Evolutionary conservation across 2,888 invertebrate genomes (phyloP).

Genomic region (Copidosoma aretas): DNA sequence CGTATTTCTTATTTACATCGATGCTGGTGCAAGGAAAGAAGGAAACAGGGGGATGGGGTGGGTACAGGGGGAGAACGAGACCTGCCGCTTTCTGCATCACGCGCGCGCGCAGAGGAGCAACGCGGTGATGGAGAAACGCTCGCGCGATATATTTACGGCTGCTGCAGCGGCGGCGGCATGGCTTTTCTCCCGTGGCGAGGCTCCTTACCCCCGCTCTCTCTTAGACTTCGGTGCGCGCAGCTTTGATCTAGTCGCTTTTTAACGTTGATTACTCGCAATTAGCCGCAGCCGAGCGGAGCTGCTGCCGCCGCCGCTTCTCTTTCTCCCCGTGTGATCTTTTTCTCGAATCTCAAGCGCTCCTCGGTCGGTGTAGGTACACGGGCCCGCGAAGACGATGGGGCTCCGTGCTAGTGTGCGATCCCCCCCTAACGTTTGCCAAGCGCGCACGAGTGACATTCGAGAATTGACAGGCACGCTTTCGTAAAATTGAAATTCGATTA

Average conservation of each 20-base stretch:
- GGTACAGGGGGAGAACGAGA: constrained; percentile 7
- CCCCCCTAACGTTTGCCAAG: background rate
- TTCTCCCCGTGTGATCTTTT: constrained; percentile 32
- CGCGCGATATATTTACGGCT: constrained; percentile 25
- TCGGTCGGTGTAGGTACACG: no score
- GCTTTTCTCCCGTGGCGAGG: constrained; percentile 12
- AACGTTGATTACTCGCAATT: constrained; percentile 42
- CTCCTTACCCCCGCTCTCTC: no score
- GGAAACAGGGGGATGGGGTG: no score
- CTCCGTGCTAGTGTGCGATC: background rate
- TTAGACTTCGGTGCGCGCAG: constrained; percentile 28
- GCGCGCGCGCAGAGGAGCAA: background rate
- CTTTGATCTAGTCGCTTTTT: constrained; percentile 42
- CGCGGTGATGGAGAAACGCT: constrained; percentile 28
- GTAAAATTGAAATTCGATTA: constrained; percentile 36
- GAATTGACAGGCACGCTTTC: constrained; percentile 33
- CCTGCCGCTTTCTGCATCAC: constrained; percentile 3
- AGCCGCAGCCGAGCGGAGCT: constrained; percentile 12
- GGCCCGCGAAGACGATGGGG: no score
- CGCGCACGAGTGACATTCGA: constrained; percentile 29
- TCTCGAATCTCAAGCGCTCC: constrained; percentile 19
- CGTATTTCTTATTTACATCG: constrained; percentile 49
- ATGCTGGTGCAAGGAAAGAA: constrained; percentile 4
- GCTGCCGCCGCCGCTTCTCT: constrained; percentile 5
- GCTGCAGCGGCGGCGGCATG: constrained; percentile 9